Percentiles rank a stretch among this genome's conserved stretches.
phyloP scores from a whole-genome alignment of 2,797 vertebrate species.

The Onychomys leucogaster region DNA sequence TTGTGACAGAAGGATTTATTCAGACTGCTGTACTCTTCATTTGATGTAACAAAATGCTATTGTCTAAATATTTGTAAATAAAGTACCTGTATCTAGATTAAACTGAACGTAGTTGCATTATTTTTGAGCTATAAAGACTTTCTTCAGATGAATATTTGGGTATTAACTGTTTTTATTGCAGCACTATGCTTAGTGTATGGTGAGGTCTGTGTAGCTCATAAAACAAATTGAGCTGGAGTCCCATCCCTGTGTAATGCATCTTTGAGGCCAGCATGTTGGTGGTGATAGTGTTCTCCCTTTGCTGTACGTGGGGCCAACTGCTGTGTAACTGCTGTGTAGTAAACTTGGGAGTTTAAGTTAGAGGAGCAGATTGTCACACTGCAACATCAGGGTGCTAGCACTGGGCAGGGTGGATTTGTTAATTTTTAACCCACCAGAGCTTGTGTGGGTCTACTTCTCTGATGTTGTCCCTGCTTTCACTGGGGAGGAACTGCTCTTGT shows the following conservation, averaged over 20 bases:
- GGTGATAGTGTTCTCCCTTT: constrained; percentile 31
- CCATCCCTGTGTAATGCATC: not conserved
- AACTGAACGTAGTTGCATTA: constrained; percentile 62
- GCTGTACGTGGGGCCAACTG: constrained; percentile 49
- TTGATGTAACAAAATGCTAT: constrained; percentile 91
- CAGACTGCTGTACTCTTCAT: constrained; percentile 91
- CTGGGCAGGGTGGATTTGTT: constrained; percentile 23
- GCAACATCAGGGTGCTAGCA: constrained; percentile 42
- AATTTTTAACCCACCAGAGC: constrained; percentile 9
- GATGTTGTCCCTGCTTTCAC: not conserved
- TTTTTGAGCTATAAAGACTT: constrained; percentile 70
- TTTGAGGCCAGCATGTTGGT: constrained; percentile 33
- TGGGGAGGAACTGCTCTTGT: not conserved
- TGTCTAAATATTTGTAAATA: constrained; percentile 97
- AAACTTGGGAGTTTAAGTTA: constrained; percentile 68
- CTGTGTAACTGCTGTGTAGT: constrained; percentile 36
- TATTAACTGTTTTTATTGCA: constrained; percentile 41
- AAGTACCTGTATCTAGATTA: constrained; percentile 95
- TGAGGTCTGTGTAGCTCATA: not conserved
- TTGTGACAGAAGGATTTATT: constrained; percentile 89
- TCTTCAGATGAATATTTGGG: constrained; percentile 34
- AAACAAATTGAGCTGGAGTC: not conserved
- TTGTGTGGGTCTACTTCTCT: constrained; percentile 3
- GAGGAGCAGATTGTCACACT: constrained; percentile 56
- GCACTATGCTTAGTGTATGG: constrained; percentile 10